phyloP scores from a whole-genome alignment of 2,113 vertebrate species.

The Tragelaphus imberbis region DNA sequence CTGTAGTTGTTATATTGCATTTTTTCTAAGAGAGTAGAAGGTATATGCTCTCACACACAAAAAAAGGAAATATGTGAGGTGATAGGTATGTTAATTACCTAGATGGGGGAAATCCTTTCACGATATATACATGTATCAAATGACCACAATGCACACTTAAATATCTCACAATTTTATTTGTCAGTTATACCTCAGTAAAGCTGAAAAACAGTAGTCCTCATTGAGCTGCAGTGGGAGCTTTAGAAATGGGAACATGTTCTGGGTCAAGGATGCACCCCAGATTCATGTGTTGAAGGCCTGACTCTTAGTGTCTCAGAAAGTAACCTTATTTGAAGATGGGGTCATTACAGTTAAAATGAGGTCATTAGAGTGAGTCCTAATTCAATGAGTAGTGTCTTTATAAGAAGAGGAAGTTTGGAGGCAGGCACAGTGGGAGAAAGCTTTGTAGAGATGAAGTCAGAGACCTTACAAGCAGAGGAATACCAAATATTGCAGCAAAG shows the following conservation, averaged over 20 bases:
- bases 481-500: neutral
- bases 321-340: neutral
- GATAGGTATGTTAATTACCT: neutral
- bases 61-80: neutral
- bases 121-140: neutral
- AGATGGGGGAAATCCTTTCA: neutral
- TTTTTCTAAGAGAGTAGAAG: neutral
- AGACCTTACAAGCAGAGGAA: neutral
- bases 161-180: neutral
- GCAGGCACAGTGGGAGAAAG: neutral
- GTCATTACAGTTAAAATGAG: neutral
- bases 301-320: neutral
- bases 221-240: neutral
- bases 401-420: neutral
- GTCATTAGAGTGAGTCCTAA: neutral
- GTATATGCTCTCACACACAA: neutral
- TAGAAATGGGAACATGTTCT: neutral
- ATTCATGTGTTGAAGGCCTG: neutral
- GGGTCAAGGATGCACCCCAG: neutral
- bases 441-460: neutral
- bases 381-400: neutral
- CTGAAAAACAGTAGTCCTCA: neutral
- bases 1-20: neutral
- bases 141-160: neutral
- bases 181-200: neutral